Evolutionary conservation across 2,113 vertebrate genomes (phyloP).

Genomic region (Elephas maximus): DNA sequence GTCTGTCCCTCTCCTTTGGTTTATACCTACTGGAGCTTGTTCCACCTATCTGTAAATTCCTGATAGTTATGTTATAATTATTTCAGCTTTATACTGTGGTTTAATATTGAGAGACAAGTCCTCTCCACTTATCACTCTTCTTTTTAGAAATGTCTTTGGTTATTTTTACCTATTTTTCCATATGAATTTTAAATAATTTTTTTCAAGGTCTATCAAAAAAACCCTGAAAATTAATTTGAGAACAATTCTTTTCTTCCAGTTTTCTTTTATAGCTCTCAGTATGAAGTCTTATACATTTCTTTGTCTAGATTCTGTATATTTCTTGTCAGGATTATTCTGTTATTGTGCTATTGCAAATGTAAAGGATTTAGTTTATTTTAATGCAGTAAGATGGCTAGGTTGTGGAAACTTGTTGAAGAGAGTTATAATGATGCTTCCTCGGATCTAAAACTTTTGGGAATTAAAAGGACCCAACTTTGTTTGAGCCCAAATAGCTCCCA

Average conservation of each 20-base stretch:
- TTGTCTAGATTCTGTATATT: not conserved
- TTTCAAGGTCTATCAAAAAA: not conserved
- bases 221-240: not conserved
- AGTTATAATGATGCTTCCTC: not conserved
- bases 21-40: not conserved
- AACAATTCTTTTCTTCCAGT: not conserved
- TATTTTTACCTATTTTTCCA: slow-evolving; percentile 8
- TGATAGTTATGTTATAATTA: not conserved
- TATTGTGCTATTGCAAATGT: not conserved
- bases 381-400: not conserved
- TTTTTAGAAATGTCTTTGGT: slow-evolving; percentile 40
- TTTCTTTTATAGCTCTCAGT: not conserved
- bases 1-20: not conserved
- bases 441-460: slow-evolving; percentile 42
- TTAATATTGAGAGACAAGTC: not conserved
- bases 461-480: slow-evolving; percentile 28
- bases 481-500: not conserved
- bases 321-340: slow-evolving; percentile 46
- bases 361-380: slow-evolving; percentile 23
- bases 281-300: slow-evolving; percentile 20
- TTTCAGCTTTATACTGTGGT: slow-evolving; percentile 55
- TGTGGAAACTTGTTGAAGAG: not conserved
- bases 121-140: not conserved
- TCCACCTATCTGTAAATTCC: slow-evolving; percentile 22
- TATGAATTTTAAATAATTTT: slow-evolving; percentile 62